Conservation (phyloP, 1,140 invertebrate species). For the Sesamia nonagrioides region DNA sequence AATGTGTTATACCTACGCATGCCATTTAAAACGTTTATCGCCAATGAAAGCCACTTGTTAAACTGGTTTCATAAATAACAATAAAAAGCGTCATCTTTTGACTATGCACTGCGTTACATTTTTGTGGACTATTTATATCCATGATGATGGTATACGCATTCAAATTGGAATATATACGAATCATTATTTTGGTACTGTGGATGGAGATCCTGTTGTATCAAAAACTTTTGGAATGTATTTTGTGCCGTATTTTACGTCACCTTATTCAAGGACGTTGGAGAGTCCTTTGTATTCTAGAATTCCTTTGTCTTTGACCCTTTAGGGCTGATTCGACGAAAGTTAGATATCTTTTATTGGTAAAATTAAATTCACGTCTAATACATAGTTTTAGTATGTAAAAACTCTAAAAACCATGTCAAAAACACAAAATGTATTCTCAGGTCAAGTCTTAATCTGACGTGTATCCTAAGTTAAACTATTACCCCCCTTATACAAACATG, state of each 20-base stretch:
- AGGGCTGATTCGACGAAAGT: too few species aligned
- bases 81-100: conserved; percentile 39
- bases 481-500: too few species aligned
- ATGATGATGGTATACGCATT: conserved; percentile 12
- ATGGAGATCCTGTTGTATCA: conserved; percentile 11
- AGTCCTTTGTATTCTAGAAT: not conserved
- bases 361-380: too few species aligned
- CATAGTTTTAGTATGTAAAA: too few species aligned
- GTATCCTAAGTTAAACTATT: too few species aligned
- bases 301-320: too few species aligned
- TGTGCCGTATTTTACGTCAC: not conserved
- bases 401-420: too few species aligned
- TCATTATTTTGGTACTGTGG: not conserved
- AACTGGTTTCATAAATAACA: conserved; percentile 37
- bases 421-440: too few species aligned
- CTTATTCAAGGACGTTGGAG: not conserved
- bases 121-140: conserved; percentile 37
- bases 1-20: conserved; percentile 23
- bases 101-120: conserved; percentile 22
- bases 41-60: conserved; percentile 15
- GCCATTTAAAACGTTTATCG: conserved; percentile 32
- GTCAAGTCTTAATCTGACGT: too few species aligned
- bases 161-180: conserved; percentile 7
- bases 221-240: not conserved
- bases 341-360: too few species aligned